Base-by-base conservation (phyloP, 2,888 invertebrate species). In the Hirtodrosophila duncani region DNA sequence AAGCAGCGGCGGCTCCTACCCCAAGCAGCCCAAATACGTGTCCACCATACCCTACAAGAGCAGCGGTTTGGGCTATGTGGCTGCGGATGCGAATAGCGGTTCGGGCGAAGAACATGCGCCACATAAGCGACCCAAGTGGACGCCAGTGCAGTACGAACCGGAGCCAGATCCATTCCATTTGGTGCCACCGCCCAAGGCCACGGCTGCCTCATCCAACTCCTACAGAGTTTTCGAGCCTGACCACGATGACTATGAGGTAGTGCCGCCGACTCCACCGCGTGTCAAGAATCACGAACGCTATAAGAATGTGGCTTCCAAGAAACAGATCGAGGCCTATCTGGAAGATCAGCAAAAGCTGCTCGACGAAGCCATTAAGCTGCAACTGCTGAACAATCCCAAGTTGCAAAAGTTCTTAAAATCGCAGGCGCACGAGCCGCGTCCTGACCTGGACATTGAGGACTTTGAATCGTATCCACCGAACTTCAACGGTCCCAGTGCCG, bases 291-390 rank as follows among this genome's bases (percentile, higher is more conserved):
- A 71, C 7, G 84, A 84, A 11, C 82, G 79, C 10, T 83, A 72
- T 29, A 85, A 83, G 44, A 69, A 20, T n/a, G 80, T 80, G 5
- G 84, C 85, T 1, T 83, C 84, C 2, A 83, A 85, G 33, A 84
- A 84, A 14, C 84, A 84, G 58, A 81, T 84, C 29, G 83, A 83
- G 34, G 72, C 82, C 1, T 84, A 74, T 38, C 30, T 84, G 0
- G 82, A 84, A 44, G 85, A 84, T 48, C 84, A 84, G 17, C 84
- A 85, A 33, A 81, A 81, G 23, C 34, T 84, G 3, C 66, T 85
- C 1, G 84, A 83, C 26, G 84, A 84, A 3, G 84, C 84, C 10
- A 55, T 84, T 3, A 85, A 84, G 21, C 31, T 81, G 18, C 84
- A 84, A 43, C 38, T 85, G 31, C 48, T 83, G 0, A 83, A 69